Percentiles rank a stretch among this genome's conserved stretches.
phyloP scores from a whole-genome alignment of 2,888 invertebrate species.

The Hyalella azteca region DNA sequence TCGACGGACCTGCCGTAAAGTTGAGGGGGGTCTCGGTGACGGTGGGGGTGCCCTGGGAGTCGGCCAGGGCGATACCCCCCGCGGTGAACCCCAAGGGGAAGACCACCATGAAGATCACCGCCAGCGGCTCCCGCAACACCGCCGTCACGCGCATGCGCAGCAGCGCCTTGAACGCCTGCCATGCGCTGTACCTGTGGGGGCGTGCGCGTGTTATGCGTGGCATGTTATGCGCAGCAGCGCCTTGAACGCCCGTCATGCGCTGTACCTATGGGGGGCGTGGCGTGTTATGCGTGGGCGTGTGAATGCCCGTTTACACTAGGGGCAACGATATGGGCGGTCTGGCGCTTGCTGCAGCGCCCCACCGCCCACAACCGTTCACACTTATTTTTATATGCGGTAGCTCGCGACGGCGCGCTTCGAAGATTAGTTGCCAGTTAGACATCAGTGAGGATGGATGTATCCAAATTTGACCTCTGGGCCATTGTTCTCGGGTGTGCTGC shows the following conservation, averaged over 20 bases:
- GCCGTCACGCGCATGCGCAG: constrained; percentile 72
- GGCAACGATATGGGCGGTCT: not conserved
- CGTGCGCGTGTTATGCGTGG: too few species aligned
- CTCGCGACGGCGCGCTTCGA: too few species aligned
- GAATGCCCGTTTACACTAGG: too few species aligned
- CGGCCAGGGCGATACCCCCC: constrained; percentile 59
- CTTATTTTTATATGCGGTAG: too few species aligned
- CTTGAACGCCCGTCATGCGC: constrained; percentile 70
- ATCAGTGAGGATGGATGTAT: too few species aligned
- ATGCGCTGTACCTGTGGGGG: constrained; percentile 61
- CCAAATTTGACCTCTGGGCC: too few species aligned
- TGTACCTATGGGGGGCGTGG: too few species aligned
- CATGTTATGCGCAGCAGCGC: constrained; percentile 75
- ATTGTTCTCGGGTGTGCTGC: too few species aligned
- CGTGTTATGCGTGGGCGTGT: too few species aligned
- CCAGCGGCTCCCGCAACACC: constrained; percentile 74
- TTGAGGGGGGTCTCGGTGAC: not conserved
- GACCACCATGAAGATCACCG: constrained; percentile 76
- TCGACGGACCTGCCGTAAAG: not conserved
- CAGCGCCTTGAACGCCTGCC: constrained; percentile 73
- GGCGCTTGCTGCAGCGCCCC: not conserved
- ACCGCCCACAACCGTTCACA: too few species aligned
- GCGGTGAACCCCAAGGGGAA: constrained; percentile 66
- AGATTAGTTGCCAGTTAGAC: too few species aligned
- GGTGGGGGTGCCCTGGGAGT: constrained; percentile 16